These are phyloP conservation scores for Falco concolor DNA, from an alignment of 2,797 vertebrate genomes.

Conservation along the genomic window DNA sequence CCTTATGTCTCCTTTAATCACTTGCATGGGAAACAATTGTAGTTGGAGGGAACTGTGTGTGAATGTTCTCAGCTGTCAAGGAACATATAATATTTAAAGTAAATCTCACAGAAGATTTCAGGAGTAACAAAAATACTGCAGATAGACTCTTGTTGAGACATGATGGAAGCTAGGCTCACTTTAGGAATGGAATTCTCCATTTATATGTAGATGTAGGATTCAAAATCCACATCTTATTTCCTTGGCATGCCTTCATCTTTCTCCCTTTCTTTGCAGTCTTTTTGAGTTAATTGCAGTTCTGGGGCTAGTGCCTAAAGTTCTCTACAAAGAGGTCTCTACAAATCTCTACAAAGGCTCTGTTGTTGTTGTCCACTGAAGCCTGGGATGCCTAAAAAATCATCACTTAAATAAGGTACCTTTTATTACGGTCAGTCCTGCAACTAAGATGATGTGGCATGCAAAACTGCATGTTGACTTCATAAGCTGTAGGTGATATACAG, in stretches of 20 bases:
- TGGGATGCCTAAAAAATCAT: background rate
- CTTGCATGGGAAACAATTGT: background rate
- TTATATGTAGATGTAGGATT: background rate
- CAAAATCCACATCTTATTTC: background rate
- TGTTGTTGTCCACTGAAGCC: background rate
- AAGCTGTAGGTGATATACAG: background rate
- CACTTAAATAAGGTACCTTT: background rate
- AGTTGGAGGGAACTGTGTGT: background rate
- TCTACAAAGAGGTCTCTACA: background rate
- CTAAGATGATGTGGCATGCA: background rate
- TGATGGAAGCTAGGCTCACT: background rate
- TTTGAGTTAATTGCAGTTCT: background rate
- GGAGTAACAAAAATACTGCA: background rate
- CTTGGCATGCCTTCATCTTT: background rate
- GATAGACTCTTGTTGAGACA: rapidly evolving
- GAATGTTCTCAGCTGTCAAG: background rate
- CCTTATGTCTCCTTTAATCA: background rate
- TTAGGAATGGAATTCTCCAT: background rate
- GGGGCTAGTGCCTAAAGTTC: background rate
- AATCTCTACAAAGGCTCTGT: background rate
- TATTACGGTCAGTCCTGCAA: background rate
- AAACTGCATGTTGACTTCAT: background rate
- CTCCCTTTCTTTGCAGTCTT: background rate
- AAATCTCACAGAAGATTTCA: background rate
- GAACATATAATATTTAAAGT: background rate